A percentile compares a stretch with the other conserved stretches of the same genome.
Evolutionary conservation across 2,888 invertebrate genomes (phyloP).

Genomic region (Camptogramma bilineatum): DNA sequence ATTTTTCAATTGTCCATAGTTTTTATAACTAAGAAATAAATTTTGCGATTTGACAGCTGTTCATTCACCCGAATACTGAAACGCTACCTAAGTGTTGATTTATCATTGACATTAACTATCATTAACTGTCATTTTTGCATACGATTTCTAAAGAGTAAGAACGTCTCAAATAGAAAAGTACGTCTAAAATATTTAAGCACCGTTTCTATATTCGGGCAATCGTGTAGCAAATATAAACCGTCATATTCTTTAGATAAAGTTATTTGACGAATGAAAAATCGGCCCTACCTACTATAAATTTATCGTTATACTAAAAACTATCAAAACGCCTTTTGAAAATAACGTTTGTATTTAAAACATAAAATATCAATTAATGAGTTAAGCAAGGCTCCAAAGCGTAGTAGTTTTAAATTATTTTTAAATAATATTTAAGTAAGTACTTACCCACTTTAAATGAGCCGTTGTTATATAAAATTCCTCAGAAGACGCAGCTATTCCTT

Average conservation of each 20-base stretch:
- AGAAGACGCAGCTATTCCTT: neutral
- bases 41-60: too few relatives aligned
- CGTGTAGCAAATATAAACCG: neutral
- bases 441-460: too few relatives aligned
- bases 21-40: neutral
- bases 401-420: conserved; percentile 32
- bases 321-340: neutral
- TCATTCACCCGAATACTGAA: too few relatives aligned
- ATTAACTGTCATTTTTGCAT: too few relatives aligned
- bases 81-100: too few relatives aligned
- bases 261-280: neutral
- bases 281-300: neutral
- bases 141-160: too few relatives aligned
- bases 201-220: too few relatives aligned
- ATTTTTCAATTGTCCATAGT: neutral
- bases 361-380: conserved; percentile 9
- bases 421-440: conserved; percentile 12
- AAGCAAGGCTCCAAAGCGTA: conserved; percentile 38
- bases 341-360: neutral
- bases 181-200: too few relatives aligned
- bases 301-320: neutral
- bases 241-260: neutral
- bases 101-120: too few relatives aligned
- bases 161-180: too few relatives aligned
- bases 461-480: neutral